Evolutionary conservation across 2,797 vertebrate genomes (phyloP), one percentile per base, ranked within the genome.

Genomic region (Nasua narica): DNA sequence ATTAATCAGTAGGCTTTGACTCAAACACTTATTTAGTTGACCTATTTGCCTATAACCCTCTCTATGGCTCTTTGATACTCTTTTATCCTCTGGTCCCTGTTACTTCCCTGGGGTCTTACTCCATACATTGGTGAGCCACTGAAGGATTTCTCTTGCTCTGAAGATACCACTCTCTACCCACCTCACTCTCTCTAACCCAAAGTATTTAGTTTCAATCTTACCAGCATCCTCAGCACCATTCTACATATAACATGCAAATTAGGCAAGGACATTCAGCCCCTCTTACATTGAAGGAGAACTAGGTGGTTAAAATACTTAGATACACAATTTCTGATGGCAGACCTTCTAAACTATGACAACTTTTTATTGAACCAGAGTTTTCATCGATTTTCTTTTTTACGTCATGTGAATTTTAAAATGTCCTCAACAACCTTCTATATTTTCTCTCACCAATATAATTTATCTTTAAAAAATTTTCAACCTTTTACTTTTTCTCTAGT

Each of bases 381-480:
- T 54, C 46, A 76, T 83, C 81, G 79, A 94, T 84, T 85, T 90
- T 52, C 88, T 91, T n/a, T 40, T 29, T 37, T 21, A 70, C 70
- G 62, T 70, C 2, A 9, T 16, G 32, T 56, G 54, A 12, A 86
- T 94, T 89, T 94, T 50, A 54, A 96, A 91, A 95, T 90, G 56
- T 79, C 58, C 58, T 69, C 32, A 87, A 72, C 67, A 92, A 37
- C 10, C 16, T 43, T 69, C n/a, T 37, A 43, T 70, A 14, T 76
- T 58, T 16, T 83, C n/a, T 83, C 81, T 94, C 12, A 85, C 11
- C 43, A 27, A 65, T 32, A 46, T 76, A 62, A 93, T 87, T 85
- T 96, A 14, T 91, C 72, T 93, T 84, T 95, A 58, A 86, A 91
- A 87, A 46, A 15, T 76, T 69, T 84, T 89, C 23, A 67, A 76